These are phyloP conservation scores for Drosophila suzukii DNA, from an alignment of 1,140 invertebrate species.

Conservation along the genomic window DNA sequence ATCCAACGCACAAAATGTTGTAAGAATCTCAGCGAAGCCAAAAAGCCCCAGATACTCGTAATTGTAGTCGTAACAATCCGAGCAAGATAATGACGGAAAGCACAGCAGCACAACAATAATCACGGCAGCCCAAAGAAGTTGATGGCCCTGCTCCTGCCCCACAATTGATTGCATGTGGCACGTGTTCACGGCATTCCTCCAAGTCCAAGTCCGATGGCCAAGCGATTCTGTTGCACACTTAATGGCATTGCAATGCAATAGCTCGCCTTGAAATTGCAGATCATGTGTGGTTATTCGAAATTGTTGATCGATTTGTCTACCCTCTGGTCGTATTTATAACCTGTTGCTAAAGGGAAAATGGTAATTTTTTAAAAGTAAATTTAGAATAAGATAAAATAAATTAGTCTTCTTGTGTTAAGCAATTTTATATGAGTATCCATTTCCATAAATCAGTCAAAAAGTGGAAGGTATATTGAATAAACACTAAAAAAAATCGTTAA, in stretches of 20 bases:
- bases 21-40: slow-evolving; percentile 51
- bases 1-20: slow-evolving; percentile 47
- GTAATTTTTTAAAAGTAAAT: too few relatives aligned
- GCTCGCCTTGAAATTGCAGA: slow-evolving; percentile 27
- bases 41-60: slow-evolving; percentile 26
- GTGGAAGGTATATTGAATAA: background rate
- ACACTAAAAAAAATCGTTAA: slow-evolving; percentile 1
- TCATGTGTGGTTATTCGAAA: slow-evolving; percentile 19
- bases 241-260: slow-evolving; percentile 24
- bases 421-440: background rate
- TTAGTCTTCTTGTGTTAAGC: background rate
- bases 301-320: slow-evolving; percentile 3
- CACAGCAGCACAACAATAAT: slow-evolving; percentile 28
- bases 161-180: slow-evolving; percentile 48
- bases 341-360: too few relatives aligned
- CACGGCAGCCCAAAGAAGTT: slow-evolving; percentile 33
- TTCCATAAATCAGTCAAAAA: slow-evolving; percentile 4
- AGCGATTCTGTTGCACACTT: slow-evolving; percentile 27
- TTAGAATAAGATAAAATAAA: too few relatives aligned
- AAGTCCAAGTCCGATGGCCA: slow-evolving; percentile 37
- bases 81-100: slow-evolving; percentile 19
- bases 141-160: slow-evolving; percentile 65
- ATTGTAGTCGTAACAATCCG: slow-evolving; percentile 44
- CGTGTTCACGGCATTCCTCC: slow-evolving; percentile 67
- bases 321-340: too few relatives aligned